Conservation (phyloP, 1,140 invertebrate species). For the Apis dorsata region DNA sequence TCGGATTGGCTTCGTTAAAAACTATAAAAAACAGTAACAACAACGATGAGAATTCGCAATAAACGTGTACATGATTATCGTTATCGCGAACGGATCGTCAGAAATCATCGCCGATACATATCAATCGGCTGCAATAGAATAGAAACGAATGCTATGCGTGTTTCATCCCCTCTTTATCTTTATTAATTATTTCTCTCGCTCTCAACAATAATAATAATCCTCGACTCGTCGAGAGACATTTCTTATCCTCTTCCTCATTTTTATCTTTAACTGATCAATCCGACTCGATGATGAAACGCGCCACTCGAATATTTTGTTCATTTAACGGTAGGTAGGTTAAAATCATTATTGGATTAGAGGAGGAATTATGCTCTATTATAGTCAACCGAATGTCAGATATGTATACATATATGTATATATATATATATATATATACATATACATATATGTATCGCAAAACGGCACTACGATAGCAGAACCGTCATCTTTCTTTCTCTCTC, state of each 20-base stretch:
- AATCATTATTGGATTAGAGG: background rate
- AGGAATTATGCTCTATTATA: background rate
- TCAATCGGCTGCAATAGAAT: too few relatives aligned
- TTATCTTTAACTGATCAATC: background rate
- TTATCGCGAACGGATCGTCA: background rate
- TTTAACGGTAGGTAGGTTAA: background rate
- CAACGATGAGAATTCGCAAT: conserved; percentile 14
- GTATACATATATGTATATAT: too few relatives aligned
- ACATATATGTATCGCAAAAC: too few relatives aligned
- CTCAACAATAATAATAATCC: too few relatives aligned
- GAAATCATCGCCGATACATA: background rate
- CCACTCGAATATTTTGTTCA: background rate
- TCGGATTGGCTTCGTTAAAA: conserved; percentile 42
- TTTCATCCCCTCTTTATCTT: too few relatives aligned
- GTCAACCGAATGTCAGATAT: background rate
- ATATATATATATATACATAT: too few relatives aligned
- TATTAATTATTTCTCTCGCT: too few relatives aligned
- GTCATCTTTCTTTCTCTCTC: background rate
- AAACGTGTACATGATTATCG: background rate
- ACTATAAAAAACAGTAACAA: conserved; percentile 50
- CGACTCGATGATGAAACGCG: background rate
- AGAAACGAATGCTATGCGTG: too few relatives aligned
- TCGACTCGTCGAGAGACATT: background rate
- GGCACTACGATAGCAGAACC: background rate
- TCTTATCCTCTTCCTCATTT: background rate